Conservation (phyloP, 2,797 vertebrate genomes). For the Squalus acanthias region DNA sequence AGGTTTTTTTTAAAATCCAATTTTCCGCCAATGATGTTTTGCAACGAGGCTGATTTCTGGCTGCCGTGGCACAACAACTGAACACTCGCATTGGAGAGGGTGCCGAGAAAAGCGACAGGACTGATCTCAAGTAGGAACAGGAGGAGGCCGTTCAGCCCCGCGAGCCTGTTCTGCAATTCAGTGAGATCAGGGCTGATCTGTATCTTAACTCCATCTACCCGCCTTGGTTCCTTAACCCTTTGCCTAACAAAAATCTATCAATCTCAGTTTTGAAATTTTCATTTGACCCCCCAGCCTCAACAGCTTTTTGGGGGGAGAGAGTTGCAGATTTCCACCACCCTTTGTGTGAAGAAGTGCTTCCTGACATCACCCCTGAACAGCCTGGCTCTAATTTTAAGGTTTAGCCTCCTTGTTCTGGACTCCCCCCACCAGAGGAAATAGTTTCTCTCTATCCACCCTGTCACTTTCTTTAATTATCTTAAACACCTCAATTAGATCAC, state of each 20-base stretch:
- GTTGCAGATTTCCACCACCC: neutral
- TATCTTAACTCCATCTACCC: neutral
- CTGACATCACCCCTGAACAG: neutral
- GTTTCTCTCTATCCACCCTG: neutral
- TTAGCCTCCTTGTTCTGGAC: neutral
- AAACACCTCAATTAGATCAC: neutral
- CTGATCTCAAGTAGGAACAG: neutral
- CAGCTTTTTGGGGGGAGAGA: neutral
- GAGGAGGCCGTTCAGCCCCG: neutral
- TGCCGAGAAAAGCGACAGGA: neutral
- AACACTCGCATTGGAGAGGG: too few species aligned
- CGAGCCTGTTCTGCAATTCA: neutral
- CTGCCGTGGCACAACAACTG: neutral
- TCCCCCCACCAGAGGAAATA: neutral
- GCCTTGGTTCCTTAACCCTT: neutral
- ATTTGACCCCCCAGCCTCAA: neutral
- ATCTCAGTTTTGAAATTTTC: neutral
- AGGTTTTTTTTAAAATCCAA: neutral
- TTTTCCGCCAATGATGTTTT: neutral
- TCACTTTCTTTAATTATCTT: neutral
- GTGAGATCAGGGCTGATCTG: neutral
- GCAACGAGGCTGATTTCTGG: neutral
- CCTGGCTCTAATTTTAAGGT: neutral
- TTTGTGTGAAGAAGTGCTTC: neutral
- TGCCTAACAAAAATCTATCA: neutral